Conservation (phyloP, 1,140 invertebrate genomes). For the Heliconius hewitsoni region DNA sequence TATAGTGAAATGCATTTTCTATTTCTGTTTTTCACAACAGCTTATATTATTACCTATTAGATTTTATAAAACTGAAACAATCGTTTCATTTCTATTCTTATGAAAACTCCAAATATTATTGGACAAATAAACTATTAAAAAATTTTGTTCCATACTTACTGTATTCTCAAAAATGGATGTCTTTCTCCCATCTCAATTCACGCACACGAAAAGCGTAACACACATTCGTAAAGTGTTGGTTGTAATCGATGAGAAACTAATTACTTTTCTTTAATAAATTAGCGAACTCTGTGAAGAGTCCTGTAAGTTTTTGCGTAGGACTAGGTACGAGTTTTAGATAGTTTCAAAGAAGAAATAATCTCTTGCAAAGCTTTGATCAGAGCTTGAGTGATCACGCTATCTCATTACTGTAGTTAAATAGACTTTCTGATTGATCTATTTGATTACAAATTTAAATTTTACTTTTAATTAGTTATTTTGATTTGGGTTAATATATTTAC, state of each 20-base stretch:
- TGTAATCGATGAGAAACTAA: background rate
- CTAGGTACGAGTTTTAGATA: background rate
- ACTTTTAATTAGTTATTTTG: background rate
- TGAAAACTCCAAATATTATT: too few relatives aligned
- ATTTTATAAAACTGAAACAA: too few relatives aligned
- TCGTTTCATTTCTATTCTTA: too few relatives aligned
- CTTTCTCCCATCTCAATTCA: background rate
- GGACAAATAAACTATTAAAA: too few relatives aligned
- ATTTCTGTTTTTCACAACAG: too few relatives aligned
- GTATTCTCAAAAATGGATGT: background rate
- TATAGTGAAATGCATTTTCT: too few relatives aligned
- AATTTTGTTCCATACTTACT: too few relatives aligned
- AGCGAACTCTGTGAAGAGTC: background rate
- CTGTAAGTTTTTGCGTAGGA: background rate
- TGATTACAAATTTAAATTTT: background rate
- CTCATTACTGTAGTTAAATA: slow-evolving; percentile 21
- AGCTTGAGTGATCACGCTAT: slow-evolving; percentile 13
- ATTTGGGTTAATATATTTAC: background rate
- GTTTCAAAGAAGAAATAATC: slow-evolving; percentile 3
- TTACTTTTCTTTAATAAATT: slow-evolving; percentile 14
- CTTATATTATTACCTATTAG: too few relatives aligned
- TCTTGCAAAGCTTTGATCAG: slow-evolving; percentile 21
- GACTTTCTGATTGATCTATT: background rate
- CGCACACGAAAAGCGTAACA: background rate
- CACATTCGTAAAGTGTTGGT: background rate